A percentile compares a stretch with the other conserved stretches of the same genome.
These are phyloP conservation scores for Danio rerio DNA, from an alignment of 2,113 vertebrate genomes.

Conservation along the genomic window DNA sequence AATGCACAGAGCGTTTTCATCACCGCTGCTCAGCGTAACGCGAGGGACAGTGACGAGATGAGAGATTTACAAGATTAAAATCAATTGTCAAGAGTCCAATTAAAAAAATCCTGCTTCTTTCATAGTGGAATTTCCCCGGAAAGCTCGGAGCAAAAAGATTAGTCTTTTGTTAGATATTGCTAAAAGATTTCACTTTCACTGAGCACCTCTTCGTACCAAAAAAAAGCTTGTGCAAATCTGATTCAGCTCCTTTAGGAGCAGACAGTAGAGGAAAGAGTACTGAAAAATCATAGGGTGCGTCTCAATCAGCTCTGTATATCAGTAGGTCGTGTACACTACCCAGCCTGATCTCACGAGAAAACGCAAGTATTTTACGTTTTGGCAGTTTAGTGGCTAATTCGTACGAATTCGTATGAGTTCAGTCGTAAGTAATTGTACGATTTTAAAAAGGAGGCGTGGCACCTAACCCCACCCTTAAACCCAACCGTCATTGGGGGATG, in stretches of 20 bases:
- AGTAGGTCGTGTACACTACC: too few relatives aligned
- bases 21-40: conserved; percentile 31
- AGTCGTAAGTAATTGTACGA: too few relatives aligned
- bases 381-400: too few relatives aligned
- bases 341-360: too few relatives aligned
- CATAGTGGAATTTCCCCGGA: conserved; percentile 4
- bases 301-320: too few relatives aligned
- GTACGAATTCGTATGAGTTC: too few relatives aligned
- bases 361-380: too few relatives aligned
- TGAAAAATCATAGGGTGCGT: too few relatives aligned
- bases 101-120: conserved; percentile 29
- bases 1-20: conserved; percentile 45
- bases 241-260: not conserved
- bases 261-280: not conserved
- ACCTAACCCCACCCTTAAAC: too few relatives aligned
- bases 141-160: conserved; percentile 12
- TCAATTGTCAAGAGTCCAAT: conserved; percentile 34
- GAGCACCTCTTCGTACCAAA: not conserved
- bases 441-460: too few relatives aligned
- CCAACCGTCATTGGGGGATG: too few relatives aligned
- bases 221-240: conserved; percentile 11
- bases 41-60: conserved; percentile 30
- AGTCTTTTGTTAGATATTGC: conserved; percentile 35
- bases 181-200: conserved; percentile 26
- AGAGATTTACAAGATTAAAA: conserved; percentile 49